Conservation (phyloP, 2,113 vertebrate genomes). For the Labeo rohita region DNA sequence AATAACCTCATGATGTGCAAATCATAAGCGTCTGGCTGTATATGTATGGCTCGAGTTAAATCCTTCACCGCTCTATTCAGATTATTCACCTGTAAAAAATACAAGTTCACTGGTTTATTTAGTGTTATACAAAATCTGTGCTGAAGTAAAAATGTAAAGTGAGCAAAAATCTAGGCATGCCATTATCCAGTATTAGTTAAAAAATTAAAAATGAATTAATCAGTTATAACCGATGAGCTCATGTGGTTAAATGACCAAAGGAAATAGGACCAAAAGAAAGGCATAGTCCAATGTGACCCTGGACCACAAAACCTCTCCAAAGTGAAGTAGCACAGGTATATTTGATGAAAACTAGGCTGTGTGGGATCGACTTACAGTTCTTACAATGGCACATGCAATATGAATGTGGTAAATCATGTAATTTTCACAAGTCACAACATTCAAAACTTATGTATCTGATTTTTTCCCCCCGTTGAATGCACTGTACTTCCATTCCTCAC, state of each 20-base stretch:
- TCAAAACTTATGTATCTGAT: too few relatives aligned
- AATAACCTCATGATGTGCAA: conserved; percentile 77
- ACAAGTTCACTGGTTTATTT: background rate
- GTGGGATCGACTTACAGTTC: too few relatives aligned
- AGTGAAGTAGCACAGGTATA: too few relatives aligned
- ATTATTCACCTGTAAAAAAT: conserved; percentile 69
- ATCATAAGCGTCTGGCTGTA: conserved; percentile 74
- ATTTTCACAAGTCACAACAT: too few relatives aligned
- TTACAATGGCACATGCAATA: too few relatives aligned
- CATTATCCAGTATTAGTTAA: background rate
- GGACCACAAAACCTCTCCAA: too few relatives aligned
- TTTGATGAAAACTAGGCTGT: too few relatives aligned
- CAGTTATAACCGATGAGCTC: background rate
- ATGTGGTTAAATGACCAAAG: background rate
- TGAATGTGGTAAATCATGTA: too few relatives aligned
- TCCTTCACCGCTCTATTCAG: conserved; percentile 73
- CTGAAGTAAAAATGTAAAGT: background rate
- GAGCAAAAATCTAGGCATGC: background rate
- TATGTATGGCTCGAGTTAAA: conserved; percentile 76
- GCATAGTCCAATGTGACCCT: background rate
- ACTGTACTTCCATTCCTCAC: too few relatives aligned
- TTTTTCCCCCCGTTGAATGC: too few relatives aligned
- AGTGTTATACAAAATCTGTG: background rate
- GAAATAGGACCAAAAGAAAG: background rate
- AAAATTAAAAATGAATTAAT: background rate